These are phyloP conservation scores for Bryconaethiops microstoma DNA, from an alignment of 2,797 vertebrate genomes.

Conservation along the genomic window DNA sequence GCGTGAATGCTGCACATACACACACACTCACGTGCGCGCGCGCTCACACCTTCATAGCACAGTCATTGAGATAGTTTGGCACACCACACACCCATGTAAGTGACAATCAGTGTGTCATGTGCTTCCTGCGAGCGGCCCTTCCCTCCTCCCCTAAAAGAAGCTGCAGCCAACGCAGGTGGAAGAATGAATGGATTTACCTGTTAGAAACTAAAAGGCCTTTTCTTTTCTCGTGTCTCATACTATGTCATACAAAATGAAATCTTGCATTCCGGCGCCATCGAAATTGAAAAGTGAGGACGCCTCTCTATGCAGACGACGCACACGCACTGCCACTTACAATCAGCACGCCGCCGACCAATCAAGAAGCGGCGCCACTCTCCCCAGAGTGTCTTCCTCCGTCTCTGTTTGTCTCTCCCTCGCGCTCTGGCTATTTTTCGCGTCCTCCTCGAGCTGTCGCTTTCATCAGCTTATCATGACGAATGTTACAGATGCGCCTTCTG, in stretches of 20 bases:
- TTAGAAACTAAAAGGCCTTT: slow-evolving; percentile 1
- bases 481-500: slow-evolving; percentile 50
- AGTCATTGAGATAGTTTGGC: slow-evolving; percentile 63
- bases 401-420: slow-evolving; percentile 14
- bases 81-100: slow-evolving; percentile 38
- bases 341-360: slow-evolving; percentile 71
- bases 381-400: not conserved
- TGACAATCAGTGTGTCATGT: slow-evolving; percentile 44
- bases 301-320: slow-evolving; percentile 65
- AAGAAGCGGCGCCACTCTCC: slow-evolving; percentile 57
- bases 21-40: not conserved
- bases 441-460: slow-evolving; percentile 45
- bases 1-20: slow-evolving; percentile 9
- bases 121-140: slow-evolving; percentile 45
- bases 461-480: slow-evolving; percentile 60
- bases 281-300: slow-evolving; percentile 68
- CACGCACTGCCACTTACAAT: slow-evolving; percentile 72
- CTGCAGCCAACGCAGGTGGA: slow-evolving; percentile 58
- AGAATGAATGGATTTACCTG: slow-evolving; percentile 25
- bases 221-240: slow-evolving; percentile 1
- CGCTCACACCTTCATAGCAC: slow-evolving; percentile 46
- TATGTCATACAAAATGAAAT: slow-evolving; percentile 26
- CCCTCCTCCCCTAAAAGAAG: slow-evolving; percentile 45
- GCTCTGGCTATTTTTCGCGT: slow-evolving; percentile 21
- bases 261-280: slow-evolving; percentile 59